Conservation (phyloP, 1,140 invertebrate genomes). For the Bombyx mori region DNA sequence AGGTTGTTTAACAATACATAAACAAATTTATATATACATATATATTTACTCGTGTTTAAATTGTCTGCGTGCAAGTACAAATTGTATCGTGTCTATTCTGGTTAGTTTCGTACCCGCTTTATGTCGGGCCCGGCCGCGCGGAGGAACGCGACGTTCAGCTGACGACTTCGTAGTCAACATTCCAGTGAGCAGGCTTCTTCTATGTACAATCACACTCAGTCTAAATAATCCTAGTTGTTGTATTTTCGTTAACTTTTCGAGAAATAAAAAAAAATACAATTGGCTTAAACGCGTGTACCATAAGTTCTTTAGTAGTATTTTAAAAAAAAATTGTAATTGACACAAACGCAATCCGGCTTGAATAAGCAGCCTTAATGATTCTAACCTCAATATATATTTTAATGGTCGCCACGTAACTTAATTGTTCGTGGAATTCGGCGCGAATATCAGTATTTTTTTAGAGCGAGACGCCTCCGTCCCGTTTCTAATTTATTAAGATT, state of each 20-base stretch:
- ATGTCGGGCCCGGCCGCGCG: slow-evolving; percentile 31
- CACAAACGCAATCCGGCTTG: too few species aligned
- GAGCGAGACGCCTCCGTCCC: slow-evolving; percentile 6
- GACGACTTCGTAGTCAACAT: slow-evolving; percentile 2
- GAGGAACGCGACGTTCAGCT: slow-evolving; percentile 10
- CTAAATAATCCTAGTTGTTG: too few species aligned
- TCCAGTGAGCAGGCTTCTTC: slow-evolving; percentile 13
- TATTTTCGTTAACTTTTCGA: too few species aligned
- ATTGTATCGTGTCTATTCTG: slow-evolving; percentile 47
- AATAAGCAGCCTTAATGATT: too few species aligned
- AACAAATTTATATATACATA: background rate
- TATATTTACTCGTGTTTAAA: slow-evolving; percentile 41
- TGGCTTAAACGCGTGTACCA: too few species aligned
- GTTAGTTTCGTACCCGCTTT: background rate
- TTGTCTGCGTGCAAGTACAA: slow-evolving; percentile 61
- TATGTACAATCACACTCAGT: slow-evolving; percentile 11
- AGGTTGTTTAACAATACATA: slow-evolving; percentile 44
- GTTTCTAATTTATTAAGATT: slow-evolving; percentile 1
- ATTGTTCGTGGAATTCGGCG: slow-evolving; percentile 10
- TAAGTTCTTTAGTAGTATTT: too few species aligned
- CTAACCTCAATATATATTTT: background rate
- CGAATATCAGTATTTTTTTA: slow-evolving; percentile 41
- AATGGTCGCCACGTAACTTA: slow-evolving; percentile 5
- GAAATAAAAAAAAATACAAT: too few species aligned
- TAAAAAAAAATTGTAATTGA: too few species aligned